phyloP scores from a whole-genome alignment of 2,113 vertebrate genomes.

The Channa maculata region DNA sequence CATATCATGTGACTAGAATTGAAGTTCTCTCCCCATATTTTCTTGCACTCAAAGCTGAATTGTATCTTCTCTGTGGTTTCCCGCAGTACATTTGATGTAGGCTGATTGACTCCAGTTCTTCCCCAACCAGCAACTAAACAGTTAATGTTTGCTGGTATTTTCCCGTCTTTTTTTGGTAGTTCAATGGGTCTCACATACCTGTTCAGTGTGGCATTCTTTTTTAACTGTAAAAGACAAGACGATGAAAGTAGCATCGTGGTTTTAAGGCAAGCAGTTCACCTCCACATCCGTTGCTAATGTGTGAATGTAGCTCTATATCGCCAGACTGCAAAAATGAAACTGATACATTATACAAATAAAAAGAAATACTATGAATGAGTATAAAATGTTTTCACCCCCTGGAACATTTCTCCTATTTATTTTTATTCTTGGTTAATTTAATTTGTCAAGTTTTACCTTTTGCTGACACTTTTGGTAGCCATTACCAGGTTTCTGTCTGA shows the following conservation, averaged over 20 bases:
- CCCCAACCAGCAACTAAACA: constrained; percentile 77
- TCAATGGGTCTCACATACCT: constrained; percentile 35
- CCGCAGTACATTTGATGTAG: constrained; percentile 37
- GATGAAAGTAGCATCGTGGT: not conserved
- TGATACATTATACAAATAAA: not conserved
- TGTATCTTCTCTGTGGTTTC: constrained; percentile 51
- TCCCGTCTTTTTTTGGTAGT: constrained; percentile 46
- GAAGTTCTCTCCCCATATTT: constrained; percentile 25
- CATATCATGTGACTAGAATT: constrained; percentile 59
- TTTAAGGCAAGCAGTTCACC: not conserved
- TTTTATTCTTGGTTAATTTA: too few relatives aligned
- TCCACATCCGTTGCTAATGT: not conserved
- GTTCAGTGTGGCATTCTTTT: constrained; percentile 54
- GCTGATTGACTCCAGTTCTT: fast-evolving
- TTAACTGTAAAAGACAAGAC: constrained; percentile 56
- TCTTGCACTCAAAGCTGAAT: constrained; percentile 19
- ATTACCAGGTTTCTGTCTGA: too few relatives aligned
- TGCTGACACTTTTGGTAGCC: too few relatives aligned
- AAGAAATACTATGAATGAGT: too few relatives aligned
- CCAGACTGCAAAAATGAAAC: too few relatives aligned
- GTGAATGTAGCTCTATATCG: too few relatives aligned
- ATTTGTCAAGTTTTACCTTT: too few relatives aligned
- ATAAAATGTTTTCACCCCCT: too few relatives aligned
- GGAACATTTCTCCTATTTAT: too few relatives aligned
- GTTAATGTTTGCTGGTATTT: constrained; percentile 4